Percentiles rank a stretch among this genome's conserved stretches.
phyloP scores from a whole-genome alignment of 2,797 vertebrate genomes.

The Tachyglossus aculeatus region DNA sequence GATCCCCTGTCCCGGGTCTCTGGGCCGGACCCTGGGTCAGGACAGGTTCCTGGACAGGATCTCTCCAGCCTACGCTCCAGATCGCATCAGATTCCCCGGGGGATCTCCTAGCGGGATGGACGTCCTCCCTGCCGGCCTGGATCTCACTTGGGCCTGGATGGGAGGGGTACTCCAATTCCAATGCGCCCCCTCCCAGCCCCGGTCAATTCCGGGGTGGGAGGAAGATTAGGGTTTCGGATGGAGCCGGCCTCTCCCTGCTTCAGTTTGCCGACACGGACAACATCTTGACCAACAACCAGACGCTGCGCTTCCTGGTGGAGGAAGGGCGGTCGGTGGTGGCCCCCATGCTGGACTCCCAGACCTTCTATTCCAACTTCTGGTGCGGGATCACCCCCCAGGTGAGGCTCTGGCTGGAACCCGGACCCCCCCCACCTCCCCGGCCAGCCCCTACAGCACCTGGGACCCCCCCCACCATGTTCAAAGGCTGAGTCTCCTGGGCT shows the following conservation, averaged over 20 bases:
- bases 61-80: neutral
- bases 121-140: no score
- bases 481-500: neutral
- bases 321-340: conserved; percentile 89
- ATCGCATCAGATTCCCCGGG: neutral
- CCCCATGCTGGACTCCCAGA: conserved; percentile 94
- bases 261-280: conserved; percentile 93
- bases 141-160: neutral
- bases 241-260: neutral
- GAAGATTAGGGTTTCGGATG: no score
- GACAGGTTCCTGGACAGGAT: no score
- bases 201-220: neutral
- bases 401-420: neutral
- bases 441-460: no score
- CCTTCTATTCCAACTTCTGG: conserved; percentile 97
- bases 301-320: conserved; percentile 82
- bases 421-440: no score
- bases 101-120: neutral
- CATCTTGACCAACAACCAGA: conserved; percentile 90
- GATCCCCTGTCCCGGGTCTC: neutral
- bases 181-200: no score
- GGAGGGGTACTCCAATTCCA: neutral
- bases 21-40: neutral
- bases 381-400: conserved; percentile 97
- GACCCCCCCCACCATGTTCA: no score